Conservation (phyloP, 1,140 invertebrate genomes). For the Formica exsecta region DNA sequence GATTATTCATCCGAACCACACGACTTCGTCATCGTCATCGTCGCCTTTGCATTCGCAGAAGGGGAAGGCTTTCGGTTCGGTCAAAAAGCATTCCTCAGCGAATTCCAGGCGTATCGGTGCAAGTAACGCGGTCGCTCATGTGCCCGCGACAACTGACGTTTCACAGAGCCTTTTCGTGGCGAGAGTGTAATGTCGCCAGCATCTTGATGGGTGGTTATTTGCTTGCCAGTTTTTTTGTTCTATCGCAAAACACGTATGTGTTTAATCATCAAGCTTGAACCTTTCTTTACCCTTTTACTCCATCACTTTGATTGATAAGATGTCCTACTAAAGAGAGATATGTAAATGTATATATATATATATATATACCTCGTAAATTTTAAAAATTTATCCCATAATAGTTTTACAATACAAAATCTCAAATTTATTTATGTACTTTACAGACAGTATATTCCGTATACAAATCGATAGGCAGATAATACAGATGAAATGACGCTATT, state of each 20-base stretch:
- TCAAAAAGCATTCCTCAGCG: constrained; percentile 67
- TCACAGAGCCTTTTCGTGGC: constrained; percentile 45
- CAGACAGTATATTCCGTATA: not conserved
- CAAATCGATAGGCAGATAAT: not conserved
- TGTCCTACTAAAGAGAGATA: not conserved
- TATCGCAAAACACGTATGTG: constrained; percentile 35
- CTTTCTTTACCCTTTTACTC: not conserved
- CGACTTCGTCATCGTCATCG: constrained; percentile 60
- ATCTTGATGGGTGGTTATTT: constrained; percentile 42
- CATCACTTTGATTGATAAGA: not conserved
- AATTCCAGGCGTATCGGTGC: constrained; percentile 66
- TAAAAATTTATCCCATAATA: constrained; percentile 4
- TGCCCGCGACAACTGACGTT: constrained; percentile 44
- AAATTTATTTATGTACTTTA: not conserved
- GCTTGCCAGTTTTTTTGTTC: constrained; percentile 18
- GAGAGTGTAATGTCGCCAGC: constrained; percentile 52
- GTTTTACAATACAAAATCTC: not conserved
- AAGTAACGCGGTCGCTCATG: constrained; percentile 59
- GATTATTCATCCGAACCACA: constrained; percentile 64
- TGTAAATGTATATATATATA: not conserved
- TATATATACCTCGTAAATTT: not conserved
- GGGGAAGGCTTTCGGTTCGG: constrained; percentile 62
- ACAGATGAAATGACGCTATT: not conserved
- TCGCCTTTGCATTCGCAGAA: constrained; percentile 56
- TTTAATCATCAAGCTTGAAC: constrained; percentile 28